Evolutionary conservation across 2,888 invertebrate species (phyloP), one percentile per base, ranked within the genome.

Genomic region (Erannis defoliaria): DNA sequence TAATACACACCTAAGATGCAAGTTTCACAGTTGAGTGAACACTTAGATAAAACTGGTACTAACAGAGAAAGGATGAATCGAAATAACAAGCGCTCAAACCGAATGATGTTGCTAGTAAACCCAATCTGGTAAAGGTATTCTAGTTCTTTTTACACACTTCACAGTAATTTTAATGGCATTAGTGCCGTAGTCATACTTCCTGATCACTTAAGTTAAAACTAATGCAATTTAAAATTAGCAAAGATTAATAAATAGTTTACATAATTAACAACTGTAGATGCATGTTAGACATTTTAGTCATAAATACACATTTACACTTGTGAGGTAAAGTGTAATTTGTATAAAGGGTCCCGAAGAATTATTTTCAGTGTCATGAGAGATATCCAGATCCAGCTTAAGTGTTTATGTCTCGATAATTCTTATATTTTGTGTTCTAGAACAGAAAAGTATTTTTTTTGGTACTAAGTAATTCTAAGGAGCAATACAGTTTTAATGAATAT

Each of bases 211-310:
- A 26, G 14, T 21, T 23, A 42, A 1, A 43, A 43, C 10, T 38
- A 43, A n/a, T 23, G 23, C 23, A 10, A 45, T 29, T 29, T 29
- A 9, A 16, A 38, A 45, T 29, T 45, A 45, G 26, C 9, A 45
- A 45, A 10, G 12, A 43, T n/a, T 5, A 43, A n/a, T 14, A 23
- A 43, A 23, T 14, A 23, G n/a, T 23, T n/a, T 21, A 23, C 21
- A 23, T 35, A 35, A 35, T 43, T 43, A 43, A 43, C 43, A 43
- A 23, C 21, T 43, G 43, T 42, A 29, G 10, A 29, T 26, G 26
- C 45, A 21, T 19, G 9, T 29, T 10, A 45, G 26, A 42, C 12
- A 18, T 40, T 23, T 45, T 26, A 26, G 26, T 45, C 29, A 45
- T 23, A 19, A 43, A 43, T 45, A 29, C 45, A 29, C 29, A 29